A percentile compares a stretch with the other conserved stretches of the same genome.
These are phyloP conservation scores for Cephus runcator DNA, from an alignment of 2,888 invertebrate genomes.

Conservation along the genomic window DNA sequence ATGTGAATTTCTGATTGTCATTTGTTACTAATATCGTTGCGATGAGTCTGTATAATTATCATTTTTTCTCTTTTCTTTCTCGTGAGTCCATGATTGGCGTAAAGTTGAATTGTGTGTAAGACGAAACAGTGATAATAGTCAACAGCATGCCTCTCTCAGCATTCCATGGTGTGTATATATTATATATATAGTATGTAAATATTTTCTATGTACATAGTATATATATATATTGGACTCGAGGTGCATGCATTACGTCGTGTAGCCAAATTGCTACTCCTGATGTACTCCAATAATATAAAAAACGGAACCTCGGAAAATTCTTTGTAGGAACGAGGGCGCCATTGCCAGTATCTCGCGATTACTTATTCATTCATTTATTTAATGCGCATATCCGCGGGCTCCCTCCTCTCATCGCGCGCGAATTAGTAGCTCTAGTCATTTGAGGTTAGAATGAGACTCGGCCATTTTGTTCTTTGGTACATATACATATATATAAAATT, in stretches of 20 bases:
- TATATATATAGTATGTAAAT: not conserved
- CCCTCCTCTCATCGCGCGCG: not conserved
- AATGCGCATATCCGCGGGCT: not conserved
- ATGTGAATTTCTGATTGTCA: not conserved
- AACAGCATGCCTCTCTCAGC: constrained; percentile 35
- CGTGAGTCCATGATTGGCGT: not conserved
- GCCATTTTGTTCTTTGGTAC: not conserved
- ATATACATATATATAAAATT: too few species aligned
- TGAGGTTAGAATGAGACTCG: not conserved
- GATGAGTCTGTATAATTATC: not conserved
- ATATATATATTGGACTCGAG: constrained; percentile 30
- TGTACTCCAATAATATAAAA: not conserved
- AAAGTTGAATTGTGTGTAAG: not conserved
- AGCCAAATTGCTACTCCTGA: not conserved
- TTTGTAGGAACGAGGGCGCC: constrained; percentile 25
- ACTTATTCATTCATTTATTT: not conserved
- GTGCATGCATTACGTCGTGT: constrained; percentile 28
- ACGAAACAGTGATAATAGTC: constrained; percentile 6
- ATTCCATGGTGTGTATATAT: constrained; percentile 22
- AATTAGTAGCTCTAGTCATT: not conserved
- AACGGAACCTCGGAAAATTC: constrained; percentile 32
- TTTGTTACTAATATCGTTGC: too few species aligned
- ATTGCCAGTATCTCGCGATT: not conserved
- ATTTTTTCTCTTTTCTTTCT: not conserved
- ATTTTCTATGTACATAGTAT: not conserved